Evolutionary conservation across 2,888 invertebrate genomes (phyloP).

Genomic region (Beris chalybata): DNA sequence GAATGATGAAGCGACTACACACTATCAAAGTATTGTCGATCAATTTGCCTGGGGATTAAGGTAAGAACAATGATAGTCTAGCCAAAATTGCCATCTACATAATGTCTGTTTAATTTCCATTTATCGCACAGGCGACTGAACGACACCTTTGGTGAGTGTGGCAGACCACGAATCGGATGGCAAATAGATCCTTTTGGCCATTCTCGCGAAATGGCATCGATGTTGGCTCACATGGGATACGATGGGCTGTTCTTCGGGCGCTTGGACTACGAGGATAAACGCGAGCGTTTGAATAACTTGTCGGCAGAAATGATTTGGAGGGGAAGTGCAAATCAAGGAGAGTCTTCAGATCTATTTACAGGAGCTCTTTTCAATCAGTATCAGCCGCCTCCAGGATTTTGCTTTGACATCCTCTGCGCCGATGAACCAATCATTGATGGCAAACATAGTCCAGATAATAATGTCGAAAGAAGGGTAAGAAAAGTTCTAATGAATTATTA

Average conservation of each 20-base stretch:
- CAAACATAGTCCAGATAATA: conserved; percentile 75
- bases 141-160: conserved; percentile 73
- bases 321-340: conserved; percentile 71
- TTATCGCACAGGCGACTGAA: conserved; percentile 61
- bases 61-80: conserved; percentile 48
- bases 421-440: conserved; percentile 89
- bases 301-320: conserved; percentile 85
- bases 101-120: neutral
- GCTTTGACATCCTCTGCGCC: conserved; percentile 84
- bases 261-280: conserved; percentile 84
- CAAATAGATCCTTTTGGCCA: conserved; percentile 90
- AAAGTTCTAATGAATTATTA: too few relatives aligned
- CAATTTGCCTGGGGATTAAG: conserved; percentile 71
- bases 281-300: conserved; percentile 60
- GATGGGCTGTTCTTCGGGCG: conserved; percentile 86
- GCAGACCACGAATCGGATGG: conserved; percentile 76
- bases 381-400: conserved; percentile 85
- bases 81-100: neutral
- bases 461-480: conserved; percentile 72
- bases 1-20: conserved; percentile 76
- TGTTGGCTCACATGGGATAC: conserved; percentile 82
- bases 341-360: conserved; percentile 72
- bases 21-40: conserved; percentile 72
- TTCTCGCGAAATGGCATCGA: conserved; percentile 81
- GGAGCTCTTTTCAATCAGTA: conserved; percentile 82